Base-by-base conservation (phyloP, 2,888 invertebrate species). In the Platycheirus rosarum region DNA sequence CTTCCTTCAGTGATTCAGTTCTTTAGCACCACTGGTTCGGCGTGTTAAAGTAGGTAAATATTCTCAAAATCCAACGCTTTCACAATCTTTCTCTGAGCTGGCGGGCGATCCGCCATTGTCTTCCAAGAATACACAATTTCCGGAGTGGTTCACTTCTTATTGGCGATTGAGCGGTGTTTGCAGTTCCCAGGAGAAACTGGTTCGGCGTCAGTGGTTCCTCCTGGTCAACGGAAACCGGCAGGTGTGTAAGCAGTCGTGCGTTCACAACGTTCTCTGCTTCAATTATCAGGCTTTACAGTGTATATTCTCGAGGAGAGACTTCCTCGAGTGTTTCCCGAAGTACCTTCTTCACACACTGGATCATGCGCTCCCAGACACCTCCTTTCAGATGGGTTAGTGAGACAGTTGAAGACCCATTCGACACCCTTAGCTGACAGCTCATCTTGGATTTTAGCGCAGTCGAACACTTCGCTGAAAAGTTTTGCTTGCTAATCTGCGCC, bases 341-440 rank as follows among this genome's bases (percentile, higher is more conserved):
- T 0, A 85, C 73, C 23, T 14, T 62, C 37, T 85, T 85, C 9
- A 85, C 75, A 9, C 75, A 85, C 7, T 82, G 48, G 0, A 86
- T 75, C 40, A 86, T 60, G 2, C 85, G 69, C 62, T 86, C 85
- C 86, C 86, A 86, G 29, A 71, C 44, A n/a, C 84, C 86, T 6
- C 84, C 86, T n/a, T 75, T 66, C 63, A 32, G 53, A 44, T 37
- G 77, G 70, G 32, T 70, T 77, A 42, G 9, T 53, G 2, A 62
- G 69, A 42, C 76, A 69, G 44, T 75, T 75, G 35, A 75, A 75
- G 1, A 40, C 37, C 70, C 65, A 70, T 20, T 77, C 84, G 5
- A 77, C 40, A 4, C 70, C 65, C 26, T 57, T 73, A 2, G 46
- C 18, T n/a, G n/a, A n/a, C n/a, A n/a, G n/a, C n/a, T n/a, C n/a